Base-by-base conservation (phyloP, 2,797 vertebrate genomes). In the Nyctibius grandis region DNA sequence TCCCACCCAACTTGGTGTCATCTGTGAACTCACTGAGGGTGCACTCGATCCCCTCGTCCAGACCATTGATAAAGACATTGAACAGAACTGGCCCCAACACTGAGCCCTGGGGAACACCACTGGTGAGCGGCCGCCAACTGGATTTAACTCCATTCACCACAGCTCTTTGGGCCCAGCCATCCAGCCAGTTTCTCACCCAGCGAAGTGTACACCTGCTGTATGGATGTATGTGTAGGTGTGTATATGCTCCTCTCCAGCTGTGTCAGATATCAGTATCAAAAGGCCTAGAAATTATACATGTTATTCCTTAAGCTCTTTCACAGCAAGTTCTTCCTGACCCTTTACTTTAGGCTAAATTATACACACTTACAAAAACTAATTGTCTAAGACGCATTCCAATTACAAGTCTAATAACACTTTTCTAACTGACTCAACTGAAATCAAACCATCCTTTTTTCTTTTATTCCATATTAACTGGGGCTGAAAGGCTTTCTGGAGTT, bases 381-480 rank as follows among this genome's bases (percentile, higher is more conserved):
- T 85, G 91, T 75, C 87, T 74, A 36, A 61, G 69, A 91, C 10
- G 6, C 54, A 53, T 60, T 81, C 85, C 69, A 77, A 91, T 94
- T 95, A 95, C 90, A 88, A 78, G 38, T 54, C 91, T 95, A 86
- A 95, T 95, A 91, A 91, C 9, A 50, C 73, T 91, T 86, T 60
- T 72, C 85, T 45, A 44, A 72, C 48, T 0, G 9, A 72, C 64
- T 75, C 6, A 1, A 44, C 50, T 70, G 60, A 84, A 88, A 88
- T 65, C 83, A 90, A 91, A 75, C 53, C 33, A 14, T 3, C 36
- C 20, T 68, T 48, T 85, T 80, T 47, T 28, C 65, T 84, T 88
- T 60, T 44, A 80, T 70, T 68, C 57, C 65, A 3, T 5, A 67
- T 44, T 42, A 63, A 91, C 80, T 4, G 17, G 56, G 48, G n/a